phyloP scores from a whole-genome alignment of 2,888 invertebrate genomes.

The Agonopterix arenella region DNA sequence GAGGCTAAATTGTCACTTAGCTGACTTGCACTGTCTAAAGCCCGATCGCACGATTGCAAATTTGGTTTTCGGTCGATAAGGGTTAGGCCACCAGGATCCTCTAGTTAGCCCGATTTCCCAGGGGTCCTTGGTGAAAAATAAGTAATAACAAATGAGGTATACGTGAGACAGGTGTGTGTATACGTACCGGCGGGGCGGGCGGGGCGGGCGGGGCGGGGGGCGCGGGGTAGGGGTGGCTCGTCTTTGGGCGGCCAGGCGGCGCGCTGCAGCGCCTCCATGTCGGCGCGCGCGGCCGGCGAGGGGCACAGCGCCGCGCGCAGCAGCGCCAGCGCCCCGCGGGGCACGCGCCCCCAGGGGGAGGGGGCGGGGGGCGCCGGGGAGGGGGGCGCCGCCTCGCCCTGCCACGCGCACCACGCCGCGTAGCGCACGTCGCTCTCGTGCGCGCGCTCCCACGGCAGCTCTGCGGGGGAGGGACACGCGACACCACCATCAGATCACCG shows the following conservation, averaged over 20 bases:
- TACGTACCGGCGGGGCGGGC: constrained; percentile 3
- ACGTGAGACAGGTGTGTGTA: too few relatives aligned
- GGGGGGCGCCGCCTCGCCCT: constrained; percentile 9
- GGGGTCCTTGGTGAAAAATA: too few relatives aligned
- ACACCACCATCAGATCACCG: not conserved
- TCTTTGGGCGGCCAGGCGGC: constrained; percentile 4
- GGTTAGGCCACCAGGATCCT: too few relatives aligned
- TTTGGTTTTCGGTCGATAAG: too few relatives aligned
- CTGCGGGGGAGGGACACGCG: constrained; percentile 62
- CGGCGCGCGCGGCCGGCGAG: constrained; percentile 79
- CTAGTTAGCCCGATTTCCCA: too few relatives aligned
- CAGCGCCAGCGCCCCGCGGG: constrained; percentile 84
- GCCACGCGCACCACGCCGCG: constrained; percentile 76
- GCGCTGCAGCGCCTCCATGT: constrained; percentile 76
- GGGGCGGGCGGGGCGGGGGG: constrained; percentile 9
- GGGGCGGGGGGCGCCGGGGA: constrained; percentile 84
- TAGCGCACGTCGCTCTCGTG: constrained; percentile 82
- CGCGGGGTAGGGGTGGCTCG: not conserved
- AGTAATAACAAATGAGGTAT: too few relatives aligned
- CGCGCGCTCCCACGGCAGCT: constrained; percentile 97
- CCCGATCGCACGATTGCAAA: too few relatives aligned
- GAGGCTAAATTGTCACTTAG: too few relatives aligned
- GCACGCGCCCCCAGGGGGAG: constrained; percentile 90
- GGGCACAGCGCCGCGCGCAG: constrained; percentile 85
- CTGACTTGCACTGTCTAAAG: too few relatives aligned